Evolutionary conservation across 2,888 invertebrate species (phyloP).

Genomic region (Cephus rjabovi): DNA sequence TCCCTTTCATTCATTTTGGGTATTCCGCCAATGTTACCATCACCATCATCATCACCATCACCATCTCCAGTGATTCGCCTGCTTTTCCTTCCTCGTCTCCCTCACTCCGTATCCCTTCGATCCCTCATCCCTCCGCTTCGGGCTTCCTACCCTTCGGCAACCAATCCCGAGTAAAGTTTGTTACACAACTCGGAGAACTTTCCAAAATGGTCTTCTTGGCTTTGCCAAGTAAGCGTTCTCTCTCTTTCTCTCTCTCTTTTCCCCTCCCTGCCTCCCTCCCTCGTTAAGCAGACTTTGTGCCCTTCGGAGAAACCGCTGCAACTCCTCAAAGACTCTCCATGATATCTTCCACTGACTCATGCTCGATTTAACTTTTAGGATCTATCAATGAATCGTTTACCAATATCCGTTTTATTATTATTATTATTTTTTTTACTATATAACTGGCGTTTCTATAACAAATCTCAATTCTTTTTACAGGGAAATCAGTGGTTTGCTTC

Average conservation of each 20-base stretch:
- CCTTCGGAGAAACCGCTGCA: background rate
- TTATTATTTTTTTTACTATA: background rate
- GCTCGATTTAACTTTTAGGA: background rate
- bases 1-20: conserved; percentile 32
- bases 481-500: background rate
- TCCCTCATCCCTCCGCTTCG: conserved; percentile 16
- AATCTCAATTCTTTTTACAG: background rate
- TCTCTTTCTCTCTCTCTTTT: conserved; percentile 33
- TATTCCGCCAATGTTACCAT: background rate
- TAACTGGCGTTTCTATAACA: background rate
- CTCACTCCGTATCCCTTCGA: conserved; percentile 9
- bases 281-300: conserved; percentile 45
- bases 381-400: background rate
- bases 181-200: conserved; percentile 64
- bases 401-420: background rate
- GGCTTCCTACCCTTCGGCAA: conserved; percentile 59
- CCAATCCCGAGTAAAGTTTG: conserved; percentile 65
- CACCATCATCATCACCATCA: background rate
- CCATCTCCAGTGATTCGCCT: background rate
- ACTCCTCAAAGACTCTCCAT: background rate
- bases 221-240: conserved; percentile 51
- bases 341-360: background rate
- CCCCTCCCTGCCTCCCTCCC: conserved; percentile 34
- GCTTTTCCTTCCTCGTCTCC: background rate
- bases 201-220: conserved; percentile 54